These are phyloP conservation scores for Apistogramma diplotaenia DNA, from an alignment of 2,113 vertebrate species.

Conservation along the genomic window DNA sequence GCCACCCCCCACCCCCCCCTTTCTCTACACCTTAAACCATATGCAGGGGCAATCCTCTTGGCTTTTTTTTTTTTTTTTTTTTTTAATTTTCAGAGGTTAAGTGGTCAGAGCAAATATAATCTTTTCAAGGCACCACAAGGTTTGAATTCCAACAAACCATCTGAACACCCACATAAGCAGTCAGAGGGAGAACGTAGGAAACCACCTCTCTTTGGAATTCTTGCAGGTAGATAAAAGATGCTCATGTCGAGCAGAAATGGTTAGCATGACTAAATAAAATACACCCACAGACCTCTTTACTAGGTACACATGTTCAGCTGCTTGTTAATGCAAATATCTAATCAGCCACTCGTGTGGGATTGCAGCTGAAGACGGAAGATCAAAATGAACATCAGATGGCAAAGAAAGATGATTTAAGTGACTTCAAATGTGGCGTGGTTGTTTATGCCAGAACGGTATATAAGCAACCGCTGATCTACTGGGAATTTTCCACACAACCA, in stretches of 20 bases:
- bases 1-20: too few relatives aligned
- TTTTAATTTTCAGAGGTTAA: not conserved
- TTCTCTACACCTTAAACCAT: too few relatives aligned
- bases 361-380: not conserved
- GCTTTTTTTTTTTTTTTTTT: not conserved
- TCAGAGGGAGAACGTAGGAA: constrained; percentile 43
- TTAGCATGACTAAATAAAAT: not conserved
- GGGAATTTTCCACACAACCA: too few relatives aligned
- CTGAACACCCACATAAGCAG: constrained; percentile 60
- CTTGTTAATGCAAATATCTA: not conserved
- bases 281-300: not conserved
- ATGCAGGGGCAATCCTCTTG: too few relatives aligned
- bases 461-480: too few relatives aligned
- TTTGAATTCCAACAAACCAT: not conserved
- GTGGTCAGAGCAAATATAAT: not conserved
- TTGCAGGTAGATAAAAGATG: constrained; percentile 17
- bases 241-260: not conserved
- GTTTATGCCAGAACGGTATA: too few relatives aligned
- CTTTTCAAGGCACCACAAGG: not conserved
- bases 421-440: too few relatives aligned
- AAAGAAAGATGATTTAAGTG: too few relatives aligned
- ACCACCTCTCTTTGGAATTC: constrained; percentile 26
- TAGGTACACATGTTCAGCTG: not conserved
- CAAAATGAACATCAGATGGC: too few relatives aligned
- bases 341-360: not conserved